Percentiles rank a stretch among this genome's conserved stretches.
These are phyloP conservation scores for Bombus pascuorum DNA, from an alignment of 1,140 invertebrate genomes.

Conservation along the genomic window DNA sequence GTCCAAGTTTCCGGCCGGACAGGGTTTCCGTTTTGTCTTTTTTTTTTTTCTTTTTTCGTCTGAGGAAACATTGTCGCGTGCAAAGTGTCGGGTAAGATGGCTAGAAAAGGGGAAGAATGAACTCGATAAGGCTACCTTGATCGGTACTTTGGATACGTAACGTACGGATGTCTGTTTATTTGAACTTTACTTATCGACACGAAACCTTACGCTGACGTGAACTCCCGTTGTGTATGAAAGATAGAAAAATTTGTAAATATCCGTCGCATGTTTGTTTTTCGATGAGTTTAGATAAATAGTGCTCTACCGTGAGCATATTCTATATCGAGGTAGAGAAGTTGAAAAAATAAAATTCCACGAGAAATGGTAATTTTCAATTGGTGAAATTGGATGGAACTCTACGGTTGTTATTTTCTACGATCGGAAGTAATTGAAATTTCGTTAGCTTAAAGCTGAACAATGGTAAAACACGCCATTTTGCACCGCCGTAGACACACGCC, in stretches of 20 bases:
- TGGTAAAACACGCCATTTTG: neutral
- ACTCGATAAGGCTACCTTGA: neutral
- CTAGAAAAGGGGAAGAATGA: neutral
- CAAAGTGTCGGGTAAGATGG: neutral
- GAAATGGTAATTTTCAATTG: too few species aligned
- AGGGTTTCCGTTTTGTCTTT: slow-evolving; percentile 1
- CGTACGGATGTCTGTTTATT: neutral
- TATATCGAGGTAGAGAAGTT: too few species aligned
- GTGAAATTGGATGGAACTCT: neutral
- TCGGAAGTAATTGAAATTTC: neutral
- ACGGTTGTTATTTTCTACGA: neutral
- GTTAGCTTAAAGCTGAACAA: neutral
- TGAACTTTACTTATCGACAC: neutral
- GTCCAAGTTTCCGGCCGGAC: slow-evolving; percentile 9
- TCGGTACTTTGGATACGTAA: neutral
- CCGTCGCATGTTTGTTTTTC: neutral
- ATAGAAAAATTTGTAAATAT: too few species aligned
- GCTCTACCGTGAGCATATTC: too few species aligned
- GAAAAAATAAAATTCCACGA: neutral
- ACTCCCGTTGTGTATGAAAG: too few species aligned
- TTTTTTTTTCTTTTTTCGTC: neutral
- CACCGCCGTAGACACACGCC: too few species aligned
- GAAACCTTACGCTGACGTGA: too few species aligned
- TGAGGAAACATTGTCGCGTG: neutral
- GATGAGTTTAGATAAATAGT: neutral